Conservation (phyloP, 2,888 invertebrate genomes). For the Tipula lateralis region DNA sequence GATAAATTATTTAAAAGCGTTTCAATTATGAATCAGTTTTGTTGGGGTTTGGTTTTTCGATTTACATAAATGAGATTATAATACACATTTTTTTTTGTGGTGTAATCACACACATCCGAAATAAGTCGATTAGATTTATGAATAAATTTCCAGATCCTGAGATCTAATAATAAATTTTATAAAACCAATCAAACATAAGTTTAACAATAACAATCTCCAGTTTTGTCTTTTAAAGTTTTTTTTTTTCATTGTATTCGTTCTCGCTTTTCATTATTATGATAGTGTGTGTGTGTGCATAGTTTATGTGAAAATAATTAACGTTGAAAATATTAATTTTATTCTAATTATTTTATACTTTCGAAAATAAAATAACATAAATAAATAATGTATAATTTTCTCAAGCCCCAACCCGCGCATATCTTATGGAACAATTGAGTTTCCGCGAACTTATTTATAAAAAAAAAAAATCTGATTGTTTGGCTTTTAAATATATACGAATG, state of each 20-base stretch:
- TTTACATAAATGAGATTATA: not conserved
- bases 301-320: conserved; percentile 14
- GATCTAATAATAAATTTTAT: not conserved
- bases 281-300: not conserved
- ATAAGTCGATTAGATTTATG: no score
- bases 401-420: not conserved
- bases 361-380: not conserved
- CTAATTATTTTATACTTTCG: conserved; percentile 20
- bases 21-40: not conserved
- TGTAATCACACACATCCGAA: not conserved
- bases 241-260: not conserved
- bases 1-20: not conserved
- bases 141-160: no score
- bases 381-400: not conserved
- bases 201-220: not conserved
- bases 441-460: not conserved
- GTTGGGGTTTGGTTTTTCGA: not conserved
- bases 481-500: not conserved
- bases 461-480: not conserved
- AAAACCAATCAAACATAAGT: not conserved
- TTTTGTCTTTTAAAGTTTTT: not conserved
- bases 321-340: not conserved
- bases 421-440: not conserved
- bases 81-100: not conserved
- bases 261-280: not conserved